phyloP scores from a whole-genome alignment of 2,797 vertebrate species.

The Coregonus sp. region DNA sequence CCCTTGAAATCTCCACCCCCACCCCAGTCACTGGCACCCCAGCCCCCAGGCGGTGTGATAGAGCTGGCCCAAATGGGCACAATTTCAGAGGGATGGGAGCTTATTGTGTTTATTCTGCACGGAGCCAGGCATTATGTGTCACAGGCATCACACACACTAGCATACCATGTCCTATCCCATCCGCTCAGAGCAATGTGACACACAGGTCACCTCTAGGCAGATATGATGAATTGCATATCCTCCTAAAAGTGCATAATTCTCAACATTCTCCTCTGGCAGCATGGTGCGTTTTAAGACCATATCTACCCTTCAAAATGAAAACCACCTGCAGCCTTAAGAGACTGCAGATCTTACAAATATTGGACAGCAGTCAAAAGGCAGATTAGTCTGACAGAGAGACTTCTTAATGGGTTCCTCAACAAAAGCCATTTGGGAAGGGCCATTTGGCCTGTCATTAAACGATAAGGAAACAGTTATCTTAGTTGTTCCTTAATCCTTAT shows the following conservation, averaged over 20 bases:
- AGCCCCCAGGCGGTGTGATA: conserved; percentile 29
- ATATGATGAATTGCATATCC: conserved; percentile 20
- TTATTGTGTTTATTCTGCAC: neutral
- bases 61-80: conserved; percentile 25
- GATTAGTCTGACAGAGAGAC: conserved; percentile 39
- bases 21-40: too few species aligned
- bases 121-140: neutral
- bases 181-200: neutral
- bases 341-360: conserved; percentile 26
- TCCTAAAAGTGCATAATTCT: conserved; percentile 24
- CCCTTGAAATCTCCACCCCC: conserved; percentile 9
- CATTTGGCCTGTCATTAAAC: conserved; percentile 2
- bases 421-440: conserved; percentile 29
- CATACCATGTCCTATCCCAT: neutral
- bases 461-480: conserved; percentile 32
- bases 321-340: conserved; percentile 30
- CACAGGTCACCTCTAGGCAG: conserved; percentile 16
- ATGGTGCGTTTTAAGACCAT: neutral
- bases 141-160: neutral
- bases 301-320: conserved; percentile 18
- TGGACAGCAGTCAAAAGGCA: conserved; percentile 33
- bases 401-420: conserved; percentile 34
- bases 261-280: conserved; percentile 26
- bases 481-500: conserved; percentile 37
- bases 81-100: conserved; percentile 43